Evolutionary conservation across 92 coral and sea anemone species (phyloP).

Genomic region (Anthopleura xanthogrammica): DNA sequence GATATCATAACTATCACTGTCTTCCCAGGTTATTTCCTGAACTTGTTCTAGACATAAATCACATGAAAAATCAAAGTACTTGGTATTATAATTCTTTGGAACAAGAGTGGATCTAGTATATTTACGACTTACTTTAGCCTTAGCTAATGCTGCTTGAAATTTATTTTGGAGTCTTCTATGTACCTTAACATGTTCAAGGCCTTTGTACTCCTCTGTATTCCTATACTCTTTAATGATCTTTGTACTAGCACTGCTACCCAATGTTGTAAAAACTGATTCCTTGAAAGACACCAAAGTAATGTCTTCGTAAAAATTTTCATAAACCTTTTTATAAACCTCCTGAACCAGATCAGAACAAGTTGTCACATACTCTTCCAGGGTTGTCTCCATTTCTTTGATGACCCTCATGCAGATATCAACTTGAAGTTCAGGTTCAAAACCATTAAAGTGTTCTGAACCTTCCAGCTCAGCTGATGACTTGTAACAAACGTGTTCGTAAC

Average conservation of each 20-base stretch:
- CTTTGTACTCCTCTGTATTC: not conserved
- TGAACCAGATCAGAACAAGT: conserved; percentile 46
- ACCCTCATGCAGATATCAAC: conserved; percentile 45
- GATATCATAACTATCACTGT: too few relatives aligned
- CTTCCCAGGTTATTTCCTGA: conserved; percentile 47
- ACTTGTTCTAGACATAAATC: conserved; percentile 55
- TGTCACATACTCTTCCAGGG: conserved; percentile 42
- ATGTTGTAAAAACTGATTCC: conserved; percentile 4
- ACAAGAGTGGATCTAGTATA: not conserved
- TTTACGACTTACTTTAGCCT: not conserved
- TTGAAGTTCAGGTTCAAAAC: conserved; percentile 50
- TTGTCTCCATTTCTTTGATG: conserved; percentile 55
- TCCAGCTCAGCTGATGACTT: conserved; percentile 8
- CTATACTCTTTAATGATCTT: not conserved
- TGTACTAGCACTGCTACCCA: not conserved
- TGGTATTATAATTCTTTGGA: not conserved
- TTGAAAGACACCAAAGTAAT: conserved; percentile 13
- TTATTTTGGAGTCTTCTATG: not conserved
- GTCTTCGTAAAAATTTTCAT: conserved; percentile 16
- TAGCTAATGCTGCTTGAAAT: not conserved
- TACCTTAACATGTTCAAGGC: not conserved
- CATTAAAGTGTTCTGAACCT: conserved; percentile 36
- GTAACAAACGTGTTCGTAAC: too few relatives aligned
- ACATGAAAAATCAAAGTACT: conserved; percentile 49
- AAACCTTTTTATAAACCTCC: not conserved